phyloP scores from a whole-genome alignment of 2,888 invertebrate genomes.

The Cephus runcator region DNA sequence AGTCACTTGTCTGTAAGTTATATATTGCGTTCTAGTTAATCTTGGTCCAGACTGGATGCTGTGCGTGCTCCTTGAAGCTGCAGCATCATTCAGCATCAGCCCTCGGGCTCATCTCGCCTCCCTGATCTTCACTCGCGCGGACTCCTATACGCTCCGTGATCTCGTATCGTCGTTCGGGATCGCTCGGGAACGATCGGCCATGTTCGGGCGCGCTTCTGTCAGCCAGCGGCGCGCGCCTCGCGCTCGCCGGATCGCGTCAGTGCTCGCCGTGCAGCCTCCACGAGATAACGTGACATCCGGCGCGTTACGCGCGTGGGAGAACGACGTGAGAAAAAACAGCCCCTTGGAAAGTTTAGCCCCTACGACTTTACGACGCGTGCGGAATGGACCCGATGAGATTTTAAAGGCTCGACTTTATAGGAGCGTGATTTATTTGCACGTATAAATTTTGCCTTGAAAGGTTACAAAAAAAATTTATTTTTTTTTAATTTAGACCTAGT shows the following conservation, averaged over 20 bases:
- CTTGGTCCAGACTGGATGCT: not conserved
- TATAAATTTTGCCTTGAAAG: not conserved
- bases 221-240: slow-evolving; percentile 44
- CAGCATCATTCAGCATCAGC: not conserved
- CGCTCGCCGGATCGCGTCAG: slow-evolving; percentile 44
- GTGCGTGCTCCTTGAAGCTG: not conserved
- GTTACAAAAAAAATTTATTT: not conserved
- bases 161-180: slow-evolving; percentile 23
- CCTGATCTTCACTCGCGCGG: slow-evolving; percentile 11
- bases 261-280: slow-evolving; percentile 45
- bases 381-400: not conserved
- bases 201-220: slow-evolving; percentile 38
- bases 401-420: not conserved
- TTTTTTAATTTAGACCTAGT: not conserved
- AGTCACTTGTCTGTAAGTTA: not conserved
- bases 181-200: slow-evolving; percentile 41
- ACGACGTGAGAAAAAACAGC: not conserved
- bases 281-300: slow-evolving; percentile 22
- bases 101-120: not conserved
- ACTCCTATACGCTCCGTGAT: not conserved
- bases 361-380: not conserved
- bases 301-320: slow-evolving; percentile 2
- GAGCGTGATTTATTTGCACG: not conserved
- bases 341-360: not conserved
- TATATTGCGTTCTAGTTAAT: not conserved